Percentiles rank a stretch among this genome's conserved stretches.
These are phyloP conservation scores for Drosophila fuyamai DNA, from an alignment of 1,140 invertebrate genomes.

Conservation along the genomic window DNA sequence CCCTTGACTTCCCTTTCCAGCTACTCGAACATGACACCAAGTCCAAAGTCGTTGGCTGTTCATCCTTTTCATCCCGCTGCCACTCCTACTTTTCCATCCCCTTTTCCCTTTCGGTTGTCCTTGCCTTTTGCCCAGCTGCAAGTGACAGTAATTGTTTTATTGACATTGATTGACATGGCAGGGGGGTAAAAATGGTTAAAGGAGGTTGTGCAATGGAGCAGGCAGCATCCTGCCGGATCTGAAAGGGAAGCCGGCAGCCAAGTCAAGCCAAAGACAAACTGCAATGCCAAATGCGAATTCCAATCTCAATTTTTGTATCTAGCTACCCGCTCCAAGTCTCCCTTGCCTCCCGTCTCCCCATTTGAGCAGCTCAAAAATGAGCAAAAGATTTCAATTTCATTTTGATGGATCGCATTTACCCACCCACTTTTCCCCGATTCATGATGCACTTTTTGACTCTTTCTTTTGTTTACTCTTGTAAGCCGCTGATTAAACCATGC, in stretches of 20 bases:
- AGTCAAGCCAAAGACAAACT: slow-evolving; percentile 81
- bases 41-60: slow-evolving; percentile 46
- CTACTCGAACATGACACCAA: slow-evolving; percentile 68
- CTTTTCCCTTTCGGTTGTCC: slow-evolving; percentile 36
- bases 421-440: slow-evolving; percentile 17
- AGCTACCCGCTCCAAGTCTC: not conserved
- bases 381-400: slow-evolving; percentile 84
- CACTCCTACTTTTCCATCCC: not conserved
- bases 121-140: slow-evolving; percentile 65
- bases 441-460: slow-evolving; percentile 55
- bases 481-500: slow-evolving; percentile 81
- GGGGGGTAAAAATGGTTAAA: slow-evolving; percentile 4
- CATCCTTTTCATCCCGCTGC: slow-evolving; percentile 22
- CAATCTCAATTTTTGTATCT: slow-evolving; percentile 51
- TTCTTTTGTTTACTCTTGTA: slow-evolving; percentile 71
- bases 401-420: slow-evolving; percentile 75
- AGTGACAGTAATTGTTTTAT: slow-evolving; percentile 84
- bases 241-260: slow-evolving; percentile 31
- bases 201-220: not conserved
- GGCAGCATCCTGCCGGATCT: slow-evolving; percentile 18
- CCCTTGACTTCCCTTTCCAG: not conserved
- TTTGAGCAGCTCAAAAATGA: slow-evolving; percentile 70
- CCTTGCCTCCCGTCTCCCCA: not conserved
- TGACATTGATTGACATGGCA: slow-evolving; percentile 83
- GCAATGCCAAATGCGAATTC: slow-evolving; percentile 69